phyloP scores from a whole-genome alignment of 2,113 vertebrate genomes.

The Coturnix japonica region DNA sequence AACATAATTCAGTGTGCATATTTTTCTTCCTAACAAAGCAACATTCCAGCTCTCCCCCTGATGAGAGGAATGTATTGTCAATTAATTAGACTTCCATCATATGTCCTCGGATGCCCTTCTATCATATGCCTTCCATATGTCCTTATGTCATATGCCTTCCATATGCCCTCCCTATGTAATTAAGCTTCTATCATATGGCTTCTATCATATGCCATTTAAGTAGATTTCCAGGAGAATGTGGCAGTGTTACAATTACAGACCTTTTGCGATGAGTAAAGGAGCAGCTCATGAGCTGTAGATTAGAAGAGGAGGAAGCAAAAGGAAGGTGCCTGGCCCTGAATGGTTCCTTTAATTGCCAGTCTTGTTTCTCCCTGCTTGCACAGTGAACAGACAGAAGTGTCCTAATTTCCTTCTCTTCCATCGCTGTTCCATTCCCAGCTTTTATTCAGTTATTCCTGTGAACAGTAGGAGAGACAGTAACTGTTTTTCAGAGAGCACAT shows the following conservation, averaged over 20 bases:
- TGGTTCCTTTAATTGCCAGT: background rate
- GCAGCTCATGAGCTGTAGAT: conserved; percentile 3
- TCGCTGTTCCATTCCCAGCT: background rate
- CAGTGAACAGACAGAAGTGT: background rate
- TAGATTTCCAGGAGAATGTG: conserved; percentile 65
- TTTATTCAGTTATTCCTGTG: background rate
- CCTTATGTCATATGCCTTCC: conserved; percentile 72
- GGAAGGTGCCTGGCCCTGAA: background rate
- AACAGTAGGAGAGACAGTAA: background rate
- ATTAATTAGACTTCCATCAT: conserved; percentile 74
- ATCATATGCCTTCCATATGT: conserved; percentile 76
- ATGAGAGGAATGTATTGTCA: conserved; percentile 69
- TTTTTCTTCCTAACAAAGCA: conserved; percentile 62
- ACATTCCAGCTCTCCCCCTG: conserved; percentile 68
- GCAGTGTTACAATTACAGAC: conserved; percentile 53
- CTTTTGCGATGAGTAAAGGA: conserved; percentile 43
- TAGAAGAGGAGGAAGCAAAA: background rate
- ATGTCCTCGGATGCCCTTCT: conserved; percentile 72
- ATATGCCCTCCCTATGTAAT: conserved; percentile 71
- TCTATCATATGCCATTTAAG: conserved; percentile 72
- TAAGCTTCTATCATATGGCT: conserved; percentile 74
- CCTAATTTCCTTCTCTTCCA: background rate
- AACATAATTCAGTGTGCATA: conserved; percentile 31
- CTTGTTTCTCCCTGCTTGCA: background rate
- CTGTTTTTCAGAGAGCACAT: background rate